These are phyloP conservation scores for Pocota personata DNA, from an alignment of 2,888 invertebrate species.

Conservation along the genomic window DNA sequence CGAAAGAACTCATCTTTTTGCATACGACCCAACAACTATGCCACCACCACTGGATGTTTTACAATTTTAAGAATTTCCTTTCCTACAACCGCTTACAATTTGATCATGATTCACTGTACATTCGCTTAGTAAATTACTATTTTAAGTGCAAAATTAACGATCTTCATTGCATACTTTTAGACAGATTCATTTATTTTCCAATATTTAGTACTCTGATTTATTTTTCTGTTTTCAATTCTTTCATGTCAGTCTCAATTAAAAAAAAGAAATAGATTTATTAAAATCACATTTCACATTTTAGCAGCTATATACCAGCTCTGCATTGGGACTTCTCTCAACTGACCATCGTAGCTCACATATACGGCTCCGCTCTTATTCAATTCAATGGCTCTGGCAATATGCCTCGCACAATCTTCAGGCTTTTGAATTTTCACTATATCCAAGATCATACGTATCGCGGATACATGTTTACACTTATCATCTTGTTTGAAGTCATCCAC, in stretches of 20 bases:
- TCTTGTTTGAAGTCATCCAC: constrained; percentile 27
- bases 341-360: neutral
- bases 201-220: neutral
- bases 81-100: neutral
- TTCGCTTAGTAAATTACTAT: neutral
- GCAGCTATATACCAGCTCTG: neutral
- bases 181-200: neutral
- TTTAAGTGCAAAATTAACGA: neutral
- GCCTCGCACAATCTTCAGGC: constrained; percentile 13
- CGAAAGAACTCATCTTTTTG: too few relatives aligned
- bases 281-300: neutral
- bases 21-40: too few relatives aligned
- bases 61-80: neutral
- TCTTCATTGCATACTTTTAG: neutral
- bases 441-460: neutral
- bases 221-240: neutral
- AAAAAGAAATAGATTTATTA: too few relatives aligned
- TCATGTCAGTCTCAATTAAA: neutral
- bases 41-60: neutral
- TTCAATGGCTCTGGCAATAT: neutral
- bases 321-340: neutral
- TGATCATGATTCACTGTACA: neutral
- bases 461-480: neutral
- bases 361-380: neutral
- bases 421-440: constrained; percentile 1